These are phyloP conservation scores for Anoplophora glabripennis DNA, from an alignment of 1,140 invertebrate genomes.

Conservation along the genomic window DNA sequence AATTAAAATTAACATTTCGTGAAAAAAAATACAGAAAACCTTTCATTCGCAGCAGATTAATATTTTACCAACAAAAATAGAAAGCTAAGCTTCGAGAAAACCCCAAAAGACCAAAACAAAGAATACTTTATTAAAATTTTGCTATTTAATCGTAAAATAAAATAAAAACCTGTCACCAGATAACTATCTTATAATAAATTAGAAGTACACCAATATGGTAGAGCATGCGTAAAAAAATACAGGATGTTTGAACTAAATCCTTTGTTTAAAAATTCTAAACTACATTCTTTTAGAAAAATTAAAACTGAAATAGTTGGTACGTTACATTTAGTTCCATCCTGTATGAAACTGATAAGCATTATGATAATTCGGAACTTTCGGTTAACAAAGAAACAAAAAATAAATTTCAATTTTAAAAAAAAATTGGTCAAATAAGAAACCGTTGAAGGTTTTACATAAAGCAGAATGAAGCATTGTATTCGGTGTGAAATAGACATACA, in stretches of 20 bases:
- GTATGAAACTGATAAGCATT: background rate
- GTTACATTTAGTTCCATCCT: conserved; percentile 1
- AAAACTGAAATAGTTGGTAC: too few species aligned
- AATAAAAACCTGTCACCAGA: conserved; percentile 19
- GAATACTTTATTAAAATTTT: background rate
- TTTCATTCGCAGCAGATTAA: background rate
- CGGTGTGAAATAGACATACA: too few species aligned
- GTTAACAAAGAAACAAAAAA: too few species aligned
- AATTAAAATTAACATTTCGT: background rate
- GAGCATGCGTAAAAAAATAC: conserved; percentile 11
- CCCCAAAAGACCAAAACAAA: conserved; percentile 14
- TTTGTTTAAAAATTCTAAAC: too few species aligned
- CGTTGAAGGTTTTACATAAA: too few species aligned
- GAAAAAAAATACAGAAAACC: background rate
- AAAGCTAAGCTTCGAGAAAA: background rate
- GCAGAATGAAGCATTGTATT: too few species aligned
- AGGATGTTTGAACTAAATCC: background rate
- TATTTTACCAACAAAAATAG: background rate
- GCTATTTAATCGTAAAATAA: too few species aligned
- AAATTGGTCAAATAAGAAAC: too few species aligned
- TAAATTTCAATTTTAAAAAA: too few species aligned
- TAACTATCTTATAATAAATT: conserved; percentile 24
- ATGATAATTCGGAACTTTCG: too few species aligned
- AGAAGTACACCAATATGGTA: conserved; percentile 39
- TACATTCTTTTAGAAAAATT: conserved; percentile 4